These are phyloP conservation scores for Anniella stebbinsi DNA, from an alignment of 2,797 vertebrate species.

Conservation along the genomic window DNA sequence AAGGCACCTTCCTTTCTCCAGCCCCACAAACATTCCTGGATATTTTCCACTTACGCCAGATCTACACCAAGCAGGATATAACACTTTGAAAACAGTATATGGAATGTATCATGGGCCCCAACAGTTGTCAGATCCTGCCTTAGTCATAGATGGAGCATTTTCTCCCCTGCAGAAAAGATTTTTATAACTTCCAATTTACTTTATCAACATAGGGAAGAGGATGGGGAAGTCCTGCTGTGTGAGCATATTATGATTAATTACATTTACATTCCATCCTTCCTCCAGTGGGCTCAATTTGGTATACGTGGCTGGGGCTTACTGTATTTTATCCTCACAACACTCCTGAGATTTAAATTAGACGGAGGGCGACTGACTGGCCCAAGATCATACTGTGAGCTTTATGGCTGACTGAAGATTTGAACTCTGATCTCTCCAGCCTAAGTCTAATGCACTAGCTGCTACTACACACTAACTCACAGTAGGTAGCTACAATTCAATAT, in stretches of 20 bases:
- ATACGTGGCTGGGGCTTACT: background rate
- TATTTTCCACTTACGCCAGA: background rate
- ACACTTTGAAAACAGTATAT: too few relatives aligned
- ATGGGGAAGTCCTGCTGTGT: too few relatives aligned
- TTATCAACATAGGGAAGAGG: background rate
- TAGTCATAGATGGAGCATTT: background rate
- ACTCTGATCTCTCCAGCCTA: background rate
- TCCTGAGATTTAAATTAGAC: background rate
- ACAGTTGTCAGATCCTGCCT: too few relatives aligned
- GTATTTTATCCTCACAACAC: background rate
- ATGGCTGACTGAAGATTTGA: background rate
- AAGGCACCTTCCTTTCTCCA: background rate
- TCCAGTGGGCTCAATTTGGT: background rate
- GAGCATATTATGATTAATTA: background rate
- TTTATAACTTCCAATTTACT: background rate
- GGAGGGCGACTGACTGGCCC: background rate
- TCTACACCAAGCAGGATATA: too few relatives aligned
- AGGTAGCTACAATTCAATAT: background rate
- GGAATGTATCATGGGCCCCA: too few relatives aligned
- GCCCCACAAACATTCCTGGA: background rate
- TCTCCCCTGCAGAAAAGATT: background rate
- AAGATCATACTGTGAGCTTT: background rate
- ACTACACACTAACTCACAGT: background rate
- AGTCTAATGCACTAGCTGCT: too few relatives aligned
- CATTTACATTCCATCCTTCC: background rate